Evolutionary conservation across 2,113 vertebrate genomes (phyloP).

Genomic region (Calidris pugnax): DNA sequence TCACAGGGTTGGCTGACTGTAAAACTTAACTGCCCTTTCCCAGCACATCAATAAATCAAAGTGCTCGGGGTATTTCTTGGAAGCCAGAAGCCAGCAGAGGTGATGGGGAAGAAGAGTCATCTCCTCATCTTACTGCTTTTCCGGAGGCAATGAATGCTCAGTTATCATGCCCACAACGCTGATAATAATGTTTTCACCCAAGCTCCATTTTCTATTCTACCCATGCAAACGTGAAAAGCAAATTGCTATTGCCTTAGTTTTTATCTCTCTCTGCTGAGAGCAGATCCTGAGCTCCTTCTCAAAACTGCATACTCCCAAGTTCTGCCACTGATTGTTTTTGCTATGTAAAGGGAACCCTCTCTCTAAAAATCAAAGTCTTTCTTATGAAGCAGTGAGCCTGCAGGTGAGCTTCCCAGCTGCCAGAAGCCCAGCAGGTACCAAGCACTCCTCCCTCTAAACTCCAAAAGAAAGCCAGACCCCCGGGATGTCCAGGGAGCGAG

Average conservation of each 20-base stretch:
- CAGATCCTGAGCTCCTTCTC: neutral
- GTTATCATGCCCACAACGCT: neutral
- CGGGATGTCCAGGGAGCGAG: neutral
- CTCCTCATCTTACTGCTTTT: neutral
- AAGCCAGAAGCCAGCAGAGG: neutral
- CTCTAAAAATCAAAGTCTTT: neutral
- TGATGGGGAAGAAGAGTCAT: neutral
- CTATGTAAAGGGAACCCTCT: neutral
- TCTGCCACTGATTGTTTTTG: neutral
- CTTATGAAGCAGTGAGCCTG: neutral
- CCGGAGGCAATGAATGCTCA: neutral
- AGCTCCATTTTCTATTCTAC: neutral
- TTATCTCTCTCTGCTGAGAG: neutral
- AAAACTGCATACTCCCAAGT: neutral
- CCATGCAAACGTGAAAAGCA: neutral
- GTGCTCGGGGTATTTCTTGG: neutral
- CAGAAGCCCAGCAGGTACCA: neutral
- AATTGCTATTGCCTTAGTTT: neutral
- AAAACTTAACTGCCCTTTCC: neutral
- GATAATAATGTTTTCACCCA: neutral
- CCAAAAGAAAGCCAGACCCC: neutral
- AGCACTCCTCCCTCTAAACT: neutral
- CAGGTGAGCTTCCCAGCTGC: neutral
- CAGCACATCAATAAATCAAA: neutral
- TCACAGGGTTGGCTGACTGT: neutral